Base-by-base conservation (phyloP, 2,888 invertebrate species). In the Noctua fimbriata region DNA sequence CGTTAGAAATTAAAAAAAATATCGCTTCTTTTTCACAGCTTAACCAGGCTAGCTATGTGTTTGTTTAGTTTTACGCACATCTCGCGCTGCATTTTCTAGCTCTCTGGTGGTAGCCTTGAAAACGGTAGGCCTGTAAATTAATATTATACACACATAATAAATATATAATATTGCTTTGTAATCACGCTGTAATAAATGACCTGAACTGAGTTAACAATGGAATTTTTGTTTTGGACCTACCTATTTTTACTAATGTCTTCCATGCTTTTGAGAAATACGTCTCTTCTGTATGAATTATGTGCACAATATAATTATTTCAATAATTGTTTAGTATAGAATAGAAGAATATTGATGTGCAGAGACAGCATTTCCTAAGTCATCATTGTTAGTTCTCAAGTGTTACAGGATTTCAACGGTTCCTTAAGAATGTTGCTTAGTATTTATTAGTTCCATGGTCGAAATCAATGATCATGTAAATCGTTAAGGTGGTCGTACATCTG, bases 171-270 rank as follows among this genome's bases (percentile, higher is more conserved):
- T 52, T 44, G 4, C n/a, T 36, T 32, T 66, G 71, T 82, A 28
- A 75, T 66, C 52, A 47, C 32, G 6, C 65, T 66, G 32, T 73
- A 79, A 75, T 86, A 84, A 82, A 84, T 9, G 10, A 73, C 36
- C 32, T 12, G 63, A 63, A 55, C n/a, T 16, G 24, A 32, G 0
- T 9, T 18, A n/a, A 6, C 4, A 52, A 18, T 44, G n/a, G 1
- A 41, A 14, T 69, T 83, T 69, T 60, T 44, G n/a, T 75, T 41
- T 75, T 28, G 28, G 28, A 60, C 28, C 60, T 28, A 60, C 28
- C 14, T 28, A 6, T 60, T 1, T 70, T 12, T 36, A 70, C 9
- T 14, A 73, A 10, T 7, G 14, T 47, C 47, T 47, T 12, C 18
- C 32, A 44, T 24, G 6, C 21, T 3, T 18, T 60, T 60, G 21